These are phyloP conservation scores for Morus bassanus DNA, from an alignment of 2,797 vertebrate species.

Conservation along the genomic window DNA sequence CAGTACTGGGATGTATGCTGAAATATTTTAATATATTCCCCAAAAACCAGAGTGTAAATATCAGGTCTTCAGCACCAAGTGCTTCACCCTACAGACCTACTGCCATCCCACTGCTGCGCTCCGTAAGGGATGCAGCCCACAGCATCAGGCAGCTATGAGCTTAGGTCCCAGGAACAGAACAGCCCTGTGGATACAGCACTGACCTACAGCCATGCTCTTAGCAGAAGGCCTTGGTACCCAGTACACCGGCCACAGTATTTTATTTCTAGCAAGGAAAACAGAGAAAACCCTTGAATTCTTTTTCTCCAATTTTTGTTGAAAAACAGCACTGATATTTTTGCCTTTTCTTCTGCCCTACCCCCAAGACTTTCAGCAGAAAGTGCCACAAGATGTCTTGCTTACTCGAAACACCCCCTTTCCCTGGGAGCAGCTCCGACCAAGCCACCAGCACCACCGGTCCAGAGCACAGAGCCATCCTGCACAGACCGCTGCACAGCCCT, in stretches of 20 bases:
- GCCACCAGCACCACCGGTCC: not conserved
- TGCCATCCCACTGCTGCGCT: not conserved
- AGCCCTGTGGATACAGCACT: not conserved
- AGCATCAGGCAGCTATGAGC: not conserved
- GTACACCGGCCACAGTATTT: not conserved
- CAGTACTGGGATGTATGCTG: accelerated
- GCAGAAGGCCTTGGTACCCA: not conserved
- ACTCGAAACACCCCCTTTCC: accelerated
- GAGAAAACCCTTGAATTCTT: not conserved
- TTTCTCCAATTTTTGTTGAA: not conserved
- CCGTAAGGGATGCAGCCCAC: accelerated
- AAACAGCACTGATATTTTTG: not conserved
- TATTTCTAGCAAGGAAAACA: not conserved
- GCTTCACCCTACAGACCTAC: not conserved
- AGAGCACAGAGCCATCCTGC: accelerated
- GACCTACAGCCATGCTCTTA: accelerated
- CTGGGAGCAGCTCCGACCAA: not conserved
- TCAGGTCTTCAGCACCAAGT: not conserved
- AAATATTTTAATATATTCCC: not conserved
- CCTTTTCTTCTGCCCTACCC: not conserved
- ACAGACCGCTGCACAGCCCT: accelerated
- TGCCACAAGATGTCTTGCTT: not conserved
- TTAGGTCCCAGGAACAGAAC: not conserved
- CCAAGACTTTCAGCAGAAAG: not conserved
- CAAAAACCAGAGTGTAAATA: not conserved